These are phyloP conservation scores for Mixornis gularis DNA, from an alignment of 2,113 vertebrate genomes.

Conservation along the genomic window DNA sequence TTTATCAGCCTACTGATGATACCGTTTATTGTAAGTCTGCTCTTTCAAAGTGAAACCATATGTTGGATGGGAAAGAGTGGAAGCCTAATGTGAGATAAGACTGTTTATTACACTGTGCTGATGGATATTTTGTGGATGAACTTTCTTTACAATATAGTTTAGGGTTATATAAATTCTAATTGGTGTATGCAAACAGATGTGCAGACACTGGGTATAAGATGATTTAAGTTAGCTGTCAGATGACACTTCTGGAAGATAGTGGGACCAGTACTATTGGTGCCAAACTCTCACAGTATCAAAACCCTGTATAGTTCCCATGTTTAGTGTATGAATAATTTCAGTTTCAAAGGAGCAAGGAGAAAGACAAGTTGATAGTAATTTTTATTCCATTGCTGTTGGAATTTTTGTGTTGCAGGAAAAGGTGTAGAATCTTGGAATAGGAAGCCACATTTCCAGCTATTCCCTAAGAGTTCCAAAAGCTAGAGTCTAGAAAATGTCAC, in stretches of 20 bases:
- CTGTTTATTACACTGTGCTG: conserved; percentile 8
- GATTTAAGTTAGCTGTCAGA: neutral
- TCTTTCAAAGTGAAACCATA: conserved; percentile 47
- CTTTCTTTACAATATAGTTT: neutral
- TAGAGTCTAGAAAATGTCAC: neutral
- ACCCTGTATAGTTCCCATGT: neutral
- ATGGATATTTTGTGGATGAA: conserved; percentile 7
- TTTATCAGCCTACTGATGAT: conserved; percentile 27
- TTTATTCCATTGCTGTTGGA: neutral
- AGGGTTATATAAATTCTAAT: neutral
- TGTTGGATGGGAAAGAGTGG: conserved; percentile 14
- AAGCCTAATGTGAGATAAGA: conserved; percentile 32
- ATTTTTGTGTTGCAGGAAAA: neutral
- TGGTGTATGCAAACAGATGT: neutral
- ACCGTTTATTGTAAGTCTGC: conserved; percentile 28
- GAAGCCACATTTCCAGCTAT: neutral
- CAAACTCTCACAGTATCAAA: neutral
- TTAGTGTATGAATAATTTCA: neutral
- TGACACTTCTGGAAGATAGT: neutral
- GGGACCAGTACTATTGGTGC: neutral
- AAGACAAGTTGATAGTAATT: neutral
- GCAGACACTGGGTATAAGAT: neutral
- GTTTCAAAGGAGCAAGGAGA: neutral
- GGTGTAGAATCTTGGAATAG: neutral
- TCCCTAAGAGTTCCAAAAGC: neutral